Base-by-base conservation (phyloP, 2,797 vertebrate species). In the Takifugu ocellatus region DNA sequence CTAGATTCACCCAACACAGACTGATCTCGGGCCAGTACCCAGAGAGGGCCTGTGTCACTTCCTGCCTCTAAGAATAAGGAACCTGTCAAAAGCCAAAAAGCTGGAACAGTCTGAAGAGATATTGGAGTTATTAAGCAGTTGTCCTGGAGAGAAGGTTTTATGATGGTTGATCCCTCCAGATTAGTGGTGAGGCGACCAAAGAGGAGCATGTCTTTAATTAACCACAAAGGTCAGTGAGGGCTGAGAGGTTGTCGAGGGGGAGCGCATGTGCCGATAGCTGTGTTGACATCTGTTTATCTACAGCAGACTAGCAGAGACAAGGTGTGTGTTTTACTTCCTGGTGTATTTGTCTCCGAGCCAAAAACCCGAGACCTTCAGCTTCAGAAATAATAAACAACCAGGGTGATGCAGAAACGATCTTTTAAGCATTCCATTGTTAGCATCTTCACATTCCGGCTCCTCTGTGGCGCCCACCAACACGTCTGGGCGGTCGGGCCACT, bases 401-500 rank as follows among this genome's bases (percentile, higher is more conserved):
- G 4, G 43, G 43, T 5, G 33, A 5, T 51, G 5, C 0, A 2
- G 46, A 60, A 57, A 73, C 50, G 67, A 11, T 16, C 49, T 36
- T 48, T 56, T 54, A 63, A 63, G 72, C 55, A 49, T 48, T 72
- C 65, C 44, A 50, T 58, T 42, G 68, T 31, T 50, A 64, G 25
- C 46, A 70, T 65, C 62, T 68, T 53, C 16, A 72, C 67, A 75
- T 77, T 78, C 73, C 68, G 64, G 54, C 72, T 51, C 49, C 45
- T 27, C 42, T 46, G 31, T 16, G 25, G 21, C 5, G 14, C 24
- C 56, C 36, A 45, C 24, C 21, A 10, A 2, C 26, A 29, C n/a
- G 6, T n/a, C 44, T n/a, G 10, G 7, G 45, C 12, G n/a, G n/a
- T 42, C 33, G 5, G 39, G 49, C 6, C 54, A 95, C 96, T 97